These are phyloP conservation scores for Carassius carassius DNA, from an alignment of 2,113 vertebrate genomes.

Conservation along the genomic window DNA sequence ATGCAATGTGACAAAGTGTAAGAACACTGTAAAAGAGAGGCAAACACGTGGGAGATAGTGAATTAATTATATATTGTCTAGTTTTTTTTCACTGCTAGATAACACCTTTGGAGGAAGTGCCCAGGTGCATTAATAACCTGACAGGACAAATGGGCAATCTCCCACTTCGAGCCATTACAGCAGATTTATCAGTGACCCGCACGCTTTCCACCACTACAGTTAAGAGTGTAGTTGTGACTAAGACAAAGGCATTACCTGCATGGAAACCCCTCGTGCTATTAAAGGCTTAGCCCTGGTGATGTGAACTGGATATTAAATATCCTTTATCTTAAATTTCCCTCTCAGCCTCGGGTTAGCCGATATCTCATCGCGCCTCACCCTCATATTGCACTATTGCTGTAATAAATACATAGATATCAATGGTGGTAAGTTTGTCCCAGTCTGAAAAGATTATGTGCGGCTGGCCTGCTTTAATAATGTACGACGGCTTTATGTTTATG, in stretches of 20 bases:
- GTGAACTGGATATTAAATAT: conserved; percentile 84
- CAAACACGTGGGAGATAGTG: conserved; percentile 54
- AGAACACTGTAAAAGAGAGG: conserved; percentile 72
- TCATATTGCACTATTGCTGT: conserved; percentile 78
- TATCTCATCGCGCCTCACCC: conserved; percentile 75
- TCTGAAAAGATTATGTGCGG: conserved; percentile 73
- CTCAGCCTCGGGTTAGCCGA: conserved; percentile 78
- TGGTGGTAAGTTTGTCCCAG: conserved; percentile 76
- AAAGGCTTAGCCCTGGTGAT: conserved; percentile 73
- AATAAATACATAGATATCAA: conserved; percentile 83
- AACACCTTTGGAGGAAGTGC: conserved; percentile 78
- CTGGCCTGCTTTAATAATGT: conserved; percentile 68
- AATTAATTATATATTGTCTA: conserved; percentile 75
- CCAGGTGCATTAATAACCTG: conserved; percentile 79
- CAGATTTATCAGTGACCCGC: conserved; percentile 81
- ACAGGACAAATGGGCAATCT: conserved; percentile 80
- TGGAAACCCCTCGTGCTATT: conserved; percentile 79
- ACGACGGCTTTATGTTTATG: conserved; percentile 68
- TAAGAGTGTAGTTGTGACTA: conserved; percentile 80
- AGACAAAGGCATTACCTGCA: conserved; percentile 76
- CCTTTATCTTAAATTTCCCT: conserved; percentile 82
- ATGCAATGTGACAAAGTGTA: conserved; percentile 81
- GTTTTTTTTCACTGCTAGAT: conserved; percentile 65
- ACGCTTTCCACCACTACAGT: conserved; percentile 76
- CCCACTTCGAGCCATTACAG: conserved; percentile 78